Conservation (phyloP, 2,797 vertebrate genomes). For the Gorsachius magnificus region DNA sequence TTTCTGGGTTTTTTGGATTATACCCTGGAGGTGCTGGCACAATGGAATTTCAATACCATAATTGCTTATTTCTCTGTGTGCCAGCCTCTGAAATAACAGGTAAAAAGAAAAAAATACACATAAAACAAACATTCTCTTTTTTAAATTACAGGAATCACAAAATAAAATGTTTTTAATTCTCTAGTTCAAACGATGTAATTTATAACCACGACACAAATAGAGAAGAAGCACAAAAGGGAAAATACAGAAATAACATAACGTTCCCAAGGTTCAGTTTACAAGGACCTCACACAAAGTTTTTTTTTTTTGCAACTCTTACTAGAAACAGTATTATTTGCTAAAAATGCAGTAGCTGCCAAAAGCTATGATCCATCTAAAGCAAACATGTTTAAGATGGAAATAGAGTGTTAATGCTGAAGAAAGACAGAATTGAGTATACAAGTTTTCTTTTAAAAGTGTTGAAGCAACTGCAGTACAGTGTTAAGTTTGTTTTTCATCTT, state of each 20-base stretch:
- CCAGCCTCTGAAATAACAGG: conserved; percentile 78
- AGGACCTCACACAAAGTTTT: conserved; percentile 86
- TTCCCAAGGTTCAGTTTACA: conserved; percentile 86
- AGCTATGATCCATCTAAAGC: conserved; percentile 84
- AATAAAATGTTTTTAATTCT: conserved; percentile 77
- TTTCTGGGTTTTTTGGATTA: conserved; percentile 74
- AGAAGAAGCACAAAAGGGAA: conserved; percentile 74
- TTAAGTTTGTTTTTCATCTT: conserved; percentile 52
- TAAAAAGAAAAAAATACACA: conserved; percentile 62
- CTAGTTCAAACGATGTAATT: conserved; percentile 78
- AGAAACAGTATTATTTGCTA: conserved; percentile 87
- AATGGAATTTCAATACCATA: conserved; percentile 79
- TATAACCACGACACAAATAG: conserved; percentile 81
- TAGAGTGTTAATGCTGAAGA: conserved; percentile 77
- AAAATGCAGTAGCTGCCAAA: conserved; percentile 84
- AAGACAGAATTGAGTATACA: conserved; percentile 71
- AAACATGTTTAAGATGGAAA: conserved; percentile 82
- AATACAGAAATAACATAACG: conserved; percentile 78
- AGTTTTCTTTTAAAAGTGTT: conserved; percentile 67
- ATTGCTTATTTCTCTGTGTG: conserved; percentile 75
- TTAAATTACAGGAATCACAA: conserved; percentile 69
- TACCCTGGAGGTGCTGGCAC: conserved; percentile 74
- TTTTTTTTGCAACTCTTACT: conserved; percentile 81
- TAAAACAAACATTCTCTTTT: conserved; percentile 19
- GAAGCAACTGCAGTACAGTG: conserved; percentile 44